Percentiles rank a stretch among this genome's conserved stretches.
These are phyloP conservation scores for Menidia beryllina DNA, from an alignment of 2,113 vertebrate genomes.

Conservation along the genomic window DNA sequence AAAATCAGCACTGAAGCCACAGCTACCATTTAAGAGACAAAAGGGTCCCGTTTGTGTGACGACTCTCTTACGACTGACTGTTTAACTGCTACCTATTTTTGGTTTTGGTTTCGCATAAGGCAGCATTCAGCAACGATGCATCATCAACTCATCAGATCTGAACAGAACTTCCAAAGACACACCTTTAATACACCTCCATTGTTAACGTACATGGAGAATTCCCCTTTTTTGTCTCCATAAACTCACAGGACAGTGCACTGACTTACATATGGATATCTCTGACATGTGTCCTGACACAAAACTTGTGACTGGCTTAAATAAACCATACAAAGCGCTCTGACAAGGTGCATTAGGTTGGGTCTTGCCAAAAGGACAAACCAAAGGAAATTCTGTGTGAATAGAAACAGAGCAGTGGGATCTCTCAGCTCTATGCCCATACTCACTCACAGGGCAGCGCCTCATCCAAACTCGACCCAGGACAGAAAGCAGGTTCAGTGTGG, in stretches of 20 bases:
- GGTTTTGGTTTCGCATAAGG: constrained; percentile 22
- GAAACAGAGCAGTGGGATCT: background rate
- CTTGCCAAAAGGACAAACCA: background rate
- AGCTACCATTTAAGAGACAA: background rate
- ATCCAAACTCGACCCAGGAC: too few relatives aligned
- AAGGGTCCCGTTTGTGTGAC: background rate
- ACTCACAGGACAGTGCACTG: background rate
- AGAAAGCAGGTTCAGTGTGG: background rate
- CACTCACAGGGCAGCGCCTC: too few relatives aligned
- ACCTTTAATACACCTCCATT: constrained; percentile 39
- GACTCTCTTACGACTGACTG: background rate
- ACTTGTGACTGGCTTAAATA: background rate
- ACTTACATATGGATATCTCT: background rate
- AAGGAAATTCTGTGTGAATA: background rate
- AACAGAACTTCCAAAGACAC: constrained; percentile 49
- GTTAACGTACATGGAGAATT: constrained; percentile 41
- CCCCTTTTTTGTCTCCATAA: constrained; percentile 8
- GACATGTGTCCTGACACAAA: background rate
- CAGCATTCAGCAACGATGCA: constrained; percentile 2
- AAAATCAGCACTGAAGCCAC: constrained; percentile 7
- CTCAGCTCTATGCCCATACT: too few relatives aligned
- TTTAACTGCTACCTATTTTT: constrained; percentile 32
- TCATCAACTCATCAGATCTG: constrained; percentile 59
- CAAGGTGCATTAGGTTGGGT: background rate
- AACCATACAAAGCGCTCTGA: background rate